Conservation (phyloP, 2,888 invertebrate species). For the Scaeva pyrastri region DNA sequence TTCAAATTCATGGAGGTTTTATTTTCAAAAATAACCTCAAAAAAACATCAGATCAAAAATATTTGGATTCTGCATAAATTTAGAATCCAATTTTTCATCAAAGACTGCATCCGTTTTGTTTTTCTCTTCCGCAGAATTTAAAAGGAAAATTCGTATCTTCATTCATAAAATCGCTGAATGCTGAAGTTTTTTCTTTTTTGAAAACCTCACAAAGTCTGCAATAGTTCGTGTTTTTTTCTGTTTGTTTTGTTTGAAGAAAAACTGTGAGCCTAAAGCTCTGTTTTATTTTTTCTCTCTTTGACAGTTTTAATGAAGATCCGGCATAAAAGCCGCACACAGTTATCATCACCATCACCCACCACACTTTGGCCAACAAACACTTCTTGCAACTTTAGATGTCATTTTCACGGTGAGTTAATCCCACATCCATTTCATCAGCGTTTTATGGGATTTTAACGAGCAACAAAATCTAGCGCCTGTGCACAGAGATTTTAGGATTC, state of each 20-base stretch:
- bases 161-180: conserved; percentile 35
- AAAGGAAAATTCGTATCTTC: conserved; percentile 21
- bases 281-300: conserved; percentile 50
- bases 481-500: neutral
- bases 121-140: conserved; percentile 25
- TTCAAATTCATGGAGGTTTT: too few species aligned
- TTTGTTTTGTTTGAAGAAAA: neutral
- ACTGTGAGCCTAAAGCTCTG: neutral
- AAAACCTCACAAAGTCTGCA: conserved; percentile 4
- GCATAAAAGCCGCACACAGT: conserved; percentile 51
- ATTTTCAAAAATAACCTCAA: neutral
- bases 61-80: neutral
- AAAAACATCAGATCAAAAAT: neutral
- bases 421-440: conserved; percentile 63
- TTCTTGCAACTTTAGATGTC: conserved; percentile 60
- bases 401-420: conserved; percentile 76
- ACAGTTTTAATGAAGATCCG: conserved; percentile 73
- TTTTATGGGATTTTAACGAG: conserved; percentile 75
- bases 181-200: conserved; percentile 19
- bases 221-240: conserved; percentile 43
- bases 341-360: neutral
- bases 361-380: conserved; percentile 47
- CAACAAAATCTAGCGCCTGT: conserved; percentile 22
- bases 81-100: conserved; percentile 43
- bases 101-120: conserved; percentile 58